Base-by-base conservation (phyloP, 2,888 invertebrate genomes). In the Neria commutata region DNA sequence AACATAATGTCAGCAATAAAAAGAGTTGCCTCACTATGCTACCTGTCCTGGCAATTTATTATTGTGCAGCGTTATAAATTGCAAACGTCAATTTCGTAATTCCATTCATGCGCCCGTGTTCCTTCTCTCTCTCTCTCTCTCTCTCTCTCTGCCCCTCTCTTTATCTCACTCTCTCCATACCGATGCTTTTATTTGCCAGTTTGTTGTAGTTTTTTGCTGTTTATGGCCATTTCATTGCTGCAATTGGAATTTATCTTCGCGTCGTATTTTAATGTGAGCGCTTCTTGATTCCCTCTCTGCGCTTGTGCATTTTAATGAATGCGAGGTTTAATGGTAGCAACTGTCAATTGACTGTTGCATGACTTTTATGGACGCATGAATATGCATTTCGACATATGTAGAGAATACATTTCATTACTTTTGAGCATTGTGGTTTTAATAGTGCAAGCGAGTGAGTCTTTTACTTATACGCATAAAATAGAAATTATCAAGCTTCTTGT, bases 311-410 rank as follows among this genome's bases (percentile, higher is more conserved):
- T 37, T 37, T 37, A 37, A n/a, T n/a, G n/a, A n/a, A n/a, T n/a
- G n/a, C n/a, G n/a, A n/a, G n/a, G n/a, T n/a, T n/a, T n/a, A n/a
- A n/a, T n/a, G n/a, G n/a, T n/a, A n/a, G n/a, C n/a, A n/a, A n/a
- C n/a, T 26, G 40, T 17, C 5, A 10, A n/a, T 24, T 37, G 8
- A 11, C 16, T 26, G 21, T 51, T 65, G 63, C 56, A 70, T 70
- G 71, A 74, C 70, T 71, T 68, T 69, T 69, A 71, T 73, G 24
- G 3, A 65, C 73, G 74, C 73, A 74, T 73, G 73, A 73, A 74
- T 72, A 74, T 74, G 71, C 71, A 70, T 70, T 73, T 72, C n/a
- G n/a, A n/a, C n/a, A n/a, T n/a, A n/a, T n/a, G n/a, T n/a, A n/a
- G n/a, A n/a, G n/a, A n/a, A n/a, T n/a, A n/a, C n/a, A n/a, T n/a